Conservation (phyloP, 2,113 vertebrate genomes). For the Clarias macrocephalus region DNA sequence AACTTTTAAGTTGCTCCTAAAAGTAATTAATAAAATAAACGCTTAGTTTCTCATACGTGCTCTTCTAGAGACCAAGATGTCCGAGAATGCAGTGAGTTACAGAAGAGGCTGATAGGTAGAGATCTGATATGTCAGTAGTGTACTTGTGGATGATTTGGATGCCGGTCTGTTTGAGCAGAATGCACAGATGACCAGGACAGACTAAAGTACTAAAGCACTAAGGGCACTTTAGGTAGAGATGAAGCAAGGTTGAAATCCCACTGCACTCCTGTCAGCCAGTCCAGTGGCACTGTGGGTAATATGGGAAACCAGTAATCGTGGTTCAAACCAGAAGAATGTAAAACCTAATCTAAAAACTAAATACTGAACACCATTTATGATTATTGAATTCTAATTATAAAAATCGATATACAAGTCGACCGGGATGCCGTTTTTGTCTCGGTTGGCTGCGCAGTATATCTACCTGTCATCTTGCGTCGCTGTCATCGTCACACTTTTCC, state of each 20-base stretch:
- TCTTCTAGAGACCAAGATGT: background rate
- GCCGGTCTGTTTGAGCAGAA: background rate
- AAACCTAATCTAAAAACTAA: too few species aligned
- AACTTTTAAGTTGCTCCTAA: background rate
- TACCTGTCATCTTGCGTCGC: too few species aligned
- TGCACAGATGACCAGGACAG: background rate
- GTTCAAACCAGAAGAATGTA: too few species aligned
- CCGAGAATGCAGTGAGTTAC: background rate
- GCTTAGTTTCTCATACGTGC: background rate
- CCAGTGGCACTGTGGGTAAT: background rate
- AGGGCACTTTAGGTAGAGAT: background rate
- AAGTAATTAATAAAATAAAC: background rate
- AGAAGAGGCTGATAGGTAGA: background rate
- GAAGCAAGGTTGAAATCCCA: background rate
- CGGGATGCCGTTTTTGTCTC: too few species aligned
- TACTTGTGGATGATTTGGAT: background rate
- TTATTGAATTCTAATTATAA: too few species aligned
- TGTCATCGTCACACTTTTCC: too few species aligned
- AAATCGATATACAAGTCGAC: too few species aligned
- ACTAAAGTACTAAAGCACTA: background rate
- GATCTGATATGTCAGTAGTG: background rate
- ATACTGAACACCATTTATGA: too few species aligned
- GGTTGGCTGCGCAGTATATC: too few species aligned
- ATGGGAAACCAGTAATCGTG: background rate
- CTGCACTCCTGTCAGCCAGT: background rate